Conservation (phyloP, 2,797 vertebrate species). For the Myripristis murdjan region DNA sequence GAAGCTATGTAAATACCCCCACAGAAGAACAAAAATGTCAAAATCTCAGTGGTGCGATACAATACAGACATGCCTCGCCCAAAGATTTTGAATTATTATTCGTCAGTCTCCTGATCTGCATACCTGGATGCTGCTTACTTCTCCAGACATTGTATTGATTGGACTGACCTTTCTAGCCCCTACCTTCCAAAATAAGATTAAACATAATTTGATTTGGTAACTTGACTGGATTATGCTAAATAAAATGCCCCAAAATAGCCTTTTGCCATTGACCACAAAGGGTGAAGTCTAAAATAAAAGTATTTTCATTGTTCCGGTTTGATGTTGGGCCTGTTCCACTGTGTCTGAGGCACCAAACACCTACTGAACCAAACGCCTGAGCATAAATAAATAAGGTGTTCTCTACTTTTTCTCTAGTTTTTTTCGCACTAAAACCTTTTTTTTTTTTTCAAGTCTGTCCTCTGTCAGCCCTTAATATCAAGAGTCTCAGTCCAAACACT, state of each 20-base stretch:
- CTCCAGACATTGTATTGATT: constrained; percentile 1
- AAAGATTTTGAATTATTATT: too few relatives aligned
- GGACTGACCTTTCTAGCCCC: constrained; percentile 10
- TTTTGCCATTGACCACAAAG: too few relatives aligned
- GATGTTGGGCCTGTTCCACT: neutral
- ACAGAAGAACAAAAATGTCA: too few relatives aligned
- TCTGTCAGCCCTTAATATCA: neutral
- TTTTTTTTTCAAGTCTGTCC: neutral
- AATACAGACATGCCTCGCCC: too few relatives aligned
- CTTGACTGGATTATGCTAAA: constrained; percentile 26
- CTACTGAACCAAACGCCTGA: neutral
- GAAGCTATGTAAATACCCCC: too few relatives aligned
- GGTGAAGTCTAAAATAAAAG: neutral
- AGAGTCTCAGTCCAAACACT: neutral
- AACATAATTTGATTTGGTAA: constrained; percentile 36
- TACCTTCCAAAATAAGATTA: constrained; percentile 39
- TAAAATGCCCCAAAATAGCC: too few relatives aligned
- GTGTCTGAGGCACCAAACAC: neutral
- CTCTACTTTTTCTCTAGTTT: neutral
- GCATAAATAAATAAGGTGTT: neutral
- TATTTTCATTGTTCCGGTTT: neutral
- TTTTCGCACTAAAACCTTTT: neutral
- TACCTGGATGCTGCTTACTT: neutral
- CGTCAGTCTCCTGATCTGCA: neutral
- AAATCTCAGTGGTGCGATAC: too few relatives aligned